phyloP scores from a whole-genome alignment of 2,113 vertebrate genomes.

The Calyptommatus sinebrachiatus region DNA sequence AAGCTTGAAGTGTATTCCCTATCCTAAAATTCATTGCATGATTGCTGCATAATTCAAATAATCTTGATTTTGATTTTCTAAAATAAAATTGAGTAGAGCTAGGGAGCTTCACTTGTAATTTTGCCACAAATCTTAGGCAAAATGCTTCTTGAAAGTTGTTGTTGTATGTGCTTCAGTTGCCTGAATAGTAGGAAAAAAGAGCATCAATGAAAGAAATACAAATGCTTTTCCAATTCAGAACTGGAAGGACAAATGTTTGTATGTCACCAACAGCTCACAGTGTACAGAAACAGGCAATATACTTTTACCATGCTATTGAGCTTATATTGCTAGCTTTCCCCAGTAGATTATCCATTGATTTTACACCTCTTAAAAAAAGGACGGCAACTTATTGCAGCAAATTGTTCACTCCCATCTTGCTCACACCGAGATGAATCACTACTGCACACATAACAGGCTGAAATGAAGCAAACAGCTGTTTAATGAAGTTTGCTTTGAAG shows the following conservation, averaged over 20 bases:
- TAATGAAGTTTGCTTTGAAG: constrained; percentile 44
- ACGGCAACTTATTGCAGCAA: constrained; percentile 3
- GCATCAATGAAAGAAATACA: neutral
- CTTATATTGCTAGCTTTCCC: neutral
- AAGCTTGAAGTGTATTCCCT: neutral
- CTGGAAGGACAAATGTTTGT: neutral
- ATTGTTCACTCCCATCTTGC: constrained; percentile 17
- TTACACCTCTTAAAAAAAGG: constrained; percentile 3
- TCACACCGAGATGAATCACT: constrained; percentile 30
- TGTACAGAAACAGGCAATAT: neutral
- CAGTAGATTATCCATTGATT: neutral
- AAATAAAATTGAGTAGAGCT: neutral
- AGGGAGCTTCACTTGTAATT: neutral
- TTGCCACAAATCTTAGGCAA: neutral
- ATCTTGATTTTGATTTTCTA: neutral
- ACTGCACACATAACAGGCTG: neutral
- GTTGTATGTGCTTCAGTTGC: neutral
- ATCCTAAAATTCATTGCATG: neutral
- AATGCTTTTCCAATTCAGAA: neutral
- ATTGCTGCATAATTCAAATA: neutral
- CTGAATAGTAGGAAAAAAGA: neutral
- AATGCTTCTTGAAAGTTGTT: neutral
- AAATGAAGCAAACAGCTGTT: constrained; percentile 48
- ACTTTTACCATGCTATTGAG: neutral
- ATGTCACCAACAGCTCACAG: neutral